phyloP scores from a whole-genome alignment of 2,888 invertebrate genomes.

The Cheilosia soror region DNA sequence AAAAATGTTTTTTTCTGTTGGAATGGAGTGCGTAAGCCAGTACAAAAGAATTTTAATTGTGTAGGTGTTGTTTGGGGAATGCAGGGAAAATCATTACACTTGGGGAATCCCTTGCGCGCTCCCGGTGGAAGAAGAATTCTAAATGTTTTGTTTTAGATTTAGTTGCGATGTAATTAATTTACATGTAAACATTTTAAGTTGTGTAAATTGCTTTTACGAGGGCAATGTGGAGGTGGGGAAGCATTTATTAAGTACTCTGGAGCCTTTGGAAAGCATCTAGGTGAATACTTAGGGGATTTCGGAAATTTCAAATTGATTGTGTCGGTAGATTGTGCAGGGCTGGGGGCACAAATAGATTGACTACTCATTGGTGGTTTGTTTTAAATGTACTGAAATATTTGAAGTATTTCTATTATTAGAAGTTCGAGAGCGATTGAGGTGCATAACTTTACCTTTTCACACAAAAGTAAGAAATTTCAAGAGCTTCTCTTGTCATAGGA shows the following conservation, averaged over 20 bases:
- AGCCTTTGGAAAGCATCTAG: slow-evolving; percentile 15
- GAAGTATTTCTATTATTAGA: too few relatives aligned
- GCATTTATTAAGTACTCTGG: slow-evolving; percentile 35
- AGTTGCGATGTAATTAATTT: slow-evolving; percentile 67
- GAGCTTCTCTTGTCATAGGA: too few relatives aligned
- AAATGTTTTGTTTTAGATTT: slow-evolving; percentile 55
- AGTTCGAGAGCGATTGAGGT: too few relatives aligned
- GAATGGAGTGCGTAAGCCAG: slow-evolving; percentile 1
- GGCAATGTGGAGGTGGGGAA: not conserved
- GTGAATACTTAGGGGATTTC: slow-evolving; percentile 29
- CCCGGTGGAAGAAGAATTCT: slow-evolving; percentile 1
- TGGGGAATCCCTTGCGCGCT: slow-evolving; percentile 12
- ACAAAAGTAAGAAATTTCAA: too few relatives aligned
- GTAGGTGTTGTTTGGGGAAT: slow-evolving; percentile 54
- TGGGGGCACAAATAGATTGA: too few relatives aligned
- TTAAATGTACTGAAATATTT: too few relatives aligned
- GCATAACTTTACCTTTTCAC: too few relatives aligned
- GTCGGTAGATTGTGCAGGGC: too few relatives aligned
- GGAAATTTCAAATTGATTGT: slow-evolving; percentile 7
- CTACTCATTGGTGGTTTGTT: too few relatives aligned
- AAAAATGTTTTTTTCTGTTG: slow-evolving; percentile 13
- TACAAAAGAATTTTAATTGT: slow-evolving; percentile 55
- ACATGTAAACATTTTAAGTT: slow-evolving; percentile 70
- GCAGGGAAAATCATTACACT: slow-evolving; percentile 51
- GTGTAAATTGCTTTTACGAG: slow-evolving; percentile 29